Conservation (phyloP, 2,797 vertebrate genomes). For the Xenops minutus region DNA sequence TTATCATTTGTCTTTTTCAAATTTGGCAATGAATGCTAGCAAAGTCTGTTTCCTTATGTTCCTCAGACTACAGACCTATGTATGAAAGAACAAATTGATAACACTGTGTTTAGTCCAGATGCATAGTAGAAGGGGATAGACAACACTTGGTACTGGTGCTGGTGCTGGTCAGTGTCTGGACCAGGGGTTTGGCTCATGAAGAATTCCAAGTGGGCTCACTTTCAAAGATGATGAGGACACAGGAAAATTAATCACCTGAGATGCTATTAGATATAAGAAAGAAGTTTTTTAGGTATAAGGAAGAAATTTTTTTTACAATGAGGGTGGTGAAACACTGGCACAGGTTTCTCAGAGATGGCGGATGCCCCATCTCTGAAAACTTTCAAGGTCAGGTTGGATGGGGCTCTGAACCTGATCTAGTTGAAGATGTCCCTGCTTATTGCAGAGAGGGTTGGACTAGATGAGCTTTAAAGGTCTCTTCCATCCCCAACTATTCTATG, state of each 20-base stretch:
- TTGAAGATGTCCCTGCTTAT: not conserved
- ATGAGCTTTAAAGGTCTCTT: not conserved
- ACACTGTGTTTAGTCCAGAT: not conserved
- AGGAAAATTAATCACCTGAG: not conserved
- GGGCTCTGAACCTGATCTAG: not conserved
- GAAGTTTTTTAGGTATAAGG: not conserved
- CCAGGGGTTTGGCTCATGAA: not conserved
- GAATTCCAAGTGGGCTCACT: not conserved
- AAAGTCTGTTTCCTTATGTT: not conserved
- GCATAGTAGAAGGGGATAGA: accelerated
- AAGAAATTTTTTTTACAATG: not conserved
- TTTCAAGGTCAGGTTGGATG: not conserved
- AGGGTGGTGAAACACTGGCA: not conserved
- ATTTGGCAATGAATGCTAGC: not conserved
- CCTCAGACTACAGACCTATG: not conserved
- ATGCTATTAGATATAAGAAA: not conserved
- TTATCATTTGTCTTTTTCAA: not conserved
- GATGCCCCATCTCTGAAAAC: not conserved
- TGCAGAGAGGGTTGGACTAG: not conserved
- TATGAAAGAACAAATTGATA: not conserved
- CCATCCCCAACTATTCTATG: not conserved
- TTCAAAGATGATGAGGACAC: not conserved
- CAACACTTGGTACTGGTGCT: not conserved
- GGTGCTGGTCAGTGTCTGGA: not conserved
- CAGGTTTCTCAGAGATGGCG: not conserved